Base-by-base conservation (phyloP, 2,797 vertebrate genomes). In the Galago senegalensis region DNA sequence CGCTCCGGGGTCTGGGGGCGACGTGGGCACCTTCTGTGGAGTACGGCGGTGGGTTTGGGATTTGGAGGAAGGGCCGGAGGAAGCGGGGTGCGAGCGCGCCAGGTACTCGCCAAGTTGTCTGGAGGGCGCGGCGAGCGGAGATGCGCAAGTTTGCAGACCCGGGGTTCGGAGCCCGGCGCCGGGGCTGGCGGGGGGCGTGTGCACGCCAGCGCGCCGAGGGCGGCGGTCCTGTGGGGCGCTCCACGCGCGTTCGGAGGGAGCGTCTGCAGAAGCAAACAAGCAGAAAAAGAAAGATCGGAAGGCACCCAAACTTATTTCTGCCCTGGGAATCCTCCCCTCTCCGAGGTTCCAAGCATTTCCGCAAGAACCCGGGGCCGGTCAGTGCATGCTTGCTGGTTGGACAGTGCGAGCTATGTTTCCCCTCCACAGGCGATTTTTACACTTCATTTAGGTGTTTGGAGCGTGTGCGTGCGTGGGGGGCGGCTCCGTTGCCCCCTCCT, bases 301-400 rank as follows among this genome's bases (percentile, higher is more conserved):
- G 73, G 77, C 95, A 90, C 93, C 96, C 91, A 97, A 98, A 98
- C 97, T 98, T 98, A 79, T 89, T 94, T 89, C 80, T 88, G 91
- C 67, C 69, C 61, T 13, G 96, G 86, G 92, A 96, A 73, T 80
- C 67, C 60, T 86, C 76, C 43, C 56, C 69, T 80, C 75, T 31
- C 34, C 0, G 61, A 37, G 92, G 73, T 92, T 81, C 56, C 86
- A 23, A 63, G 92, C 75, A 56, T 96, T 93, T 93, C 94, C 76
- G 86, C 73, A 6, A 58, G 75, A 94, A 73, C 34, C 87, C 12
- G 72, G 65, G 93, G 61, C 65, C 79, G 95, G 94, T 87, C 93
- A 46, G 67, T 93, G 87, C 69, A 40, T 83, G 72, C 63, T 40
- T 56, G 95, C 67, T 92, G 80, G 80, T 95, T 86, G 92, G 75